Evolutionary conservation across 1,140 invertebrate genomes (phyloP).

Genomic region (Tetramorium simillimum): DNA sequence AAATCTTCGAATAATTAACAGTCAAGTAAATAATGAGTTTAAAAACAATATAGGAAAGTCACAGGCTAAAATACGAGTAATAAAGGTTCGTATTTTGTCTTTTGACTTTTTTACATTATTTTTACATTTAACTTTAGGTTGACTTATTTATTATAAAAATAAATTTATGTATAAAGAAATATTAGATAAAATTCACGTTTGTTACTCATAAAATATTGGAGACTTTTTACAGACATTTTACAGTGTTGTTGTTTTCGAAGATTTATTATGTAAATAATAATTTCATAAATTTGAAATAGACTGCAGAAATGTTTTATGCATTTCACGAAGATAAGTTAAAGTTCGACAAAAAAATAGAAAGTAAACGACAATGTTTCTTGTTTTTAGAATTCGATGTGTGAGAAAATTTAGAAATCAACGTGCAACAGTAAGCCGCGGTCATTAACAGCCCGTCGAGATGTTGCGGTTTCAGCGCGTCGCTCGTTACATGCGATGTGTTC

Average conservation of each 20-base stretch:
- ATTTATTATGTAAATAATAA: background rate
- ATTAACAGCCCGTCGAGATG: slow-evolving; percentile 58
- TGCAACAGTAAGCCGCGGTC: background rate
- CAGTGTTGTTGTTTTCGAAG: background rate
- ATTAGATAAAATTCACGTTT: background rate
- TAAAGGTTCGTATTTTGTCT: too few relatives aligned
- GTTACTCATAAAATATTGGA: background rate
- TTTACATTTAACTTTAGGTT: too few relatives aligned
- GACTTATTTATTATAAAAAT: too few relatives aligned
- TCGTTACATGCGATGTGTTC: slow-evolving; percentile 13
- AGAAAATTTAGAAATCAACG: slow-evolving; percentile 27
- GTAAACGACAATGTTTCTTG: background rate
- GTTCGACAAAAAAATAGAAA: slow-evolving; percentile 19
- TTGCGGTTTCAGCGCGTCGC: slow-evolving; percentile 38
- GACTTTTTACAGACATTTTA: background rate
- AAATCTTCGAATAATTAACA: background rate
- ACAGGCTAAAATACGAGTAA: too few relatives aligned
- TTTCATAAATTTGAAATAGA: background rate
- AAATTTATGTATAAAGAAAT: background rate
- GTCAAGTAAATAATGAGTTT: background rate
- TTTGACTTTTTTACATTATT: too few relatives aligned
- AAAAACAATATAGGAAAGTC: too few relatives aligned
- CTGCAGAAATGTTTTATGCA: background rate
- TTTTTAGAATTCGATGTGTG: slow-evolving; percentile 12
- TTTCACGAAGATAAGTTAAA: background rate